A percentile compares a stretch with the other conserved stretches of the same genome.
These are phyloP conservation scores for Cyrtorhinus lividipennis DNA, from an alignment of 1,140 invertebrate species.

Conservation along the genomic window DNA sequence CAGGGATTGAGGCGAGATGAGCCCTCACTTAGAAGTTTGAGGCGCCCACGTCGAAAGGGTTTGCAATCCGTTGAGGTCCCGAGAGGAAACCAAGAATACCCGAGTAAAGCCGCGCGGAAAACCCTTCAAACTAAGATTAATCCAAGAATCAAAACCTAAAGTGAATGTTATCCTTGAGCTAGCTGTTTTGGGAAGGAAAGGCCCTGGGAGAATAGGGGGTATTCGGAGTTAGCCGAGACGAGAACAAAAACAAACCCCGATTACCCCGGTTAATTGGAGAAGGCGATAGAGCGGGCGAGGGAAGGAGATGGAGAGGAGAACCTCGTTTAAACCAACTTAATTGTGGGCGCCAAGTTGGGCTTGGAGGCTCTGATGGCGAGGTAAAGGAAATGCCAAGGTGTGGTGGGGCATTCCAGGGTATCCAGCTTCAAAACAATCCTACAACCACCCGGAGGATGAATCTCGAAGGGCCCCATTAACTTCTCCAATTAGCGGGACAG, in stretches of 20 bases:
- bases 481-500: slow-evolving; percentile 3
- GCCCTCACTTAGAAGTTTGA: too few species aligned
- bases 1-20: too few species aligned
- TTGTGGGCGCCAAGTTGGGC: slow-evolving; percentile 2
- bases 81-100: too few species aligned
- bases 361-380: background rate
- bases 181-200: background rate
- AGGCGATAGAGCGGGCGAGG: background rate
- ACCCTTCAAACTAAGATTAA: too few species aligned
- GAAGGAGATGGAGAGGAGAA: background rate
- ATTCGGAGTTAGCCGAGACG: background rate
- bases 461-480: slow-evolving; percentile 4
- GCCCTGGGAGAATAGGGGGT: background rate
- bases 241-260: slow-evolving; percentile 5
- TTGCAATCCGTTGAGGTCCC: too few species aligned
- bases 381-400: background rate
- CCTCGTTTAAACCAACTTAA: slow-evolving; percentile 5
- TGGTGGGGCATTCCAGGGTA: background rate
- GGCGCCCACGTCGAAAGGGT: too few species aligned
- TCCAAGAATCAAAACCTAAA: slow-evolving; percentile 1
- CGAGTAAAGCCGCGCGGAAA: too few species aligned
- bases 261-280: slow-evolving; percentile 6
- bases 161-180: slow-evolving; percentile 3
- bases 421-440: slow-evolving; percentile 4
- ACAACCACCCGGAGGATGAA: slow-evolving; percentile 1